Percentiles rank a stretch among this genome's conserved stretches.
phyloP scores from a whole-genome alignment of 2,113 vertebrate species.

The Istiophorus platypterus region DNA sequence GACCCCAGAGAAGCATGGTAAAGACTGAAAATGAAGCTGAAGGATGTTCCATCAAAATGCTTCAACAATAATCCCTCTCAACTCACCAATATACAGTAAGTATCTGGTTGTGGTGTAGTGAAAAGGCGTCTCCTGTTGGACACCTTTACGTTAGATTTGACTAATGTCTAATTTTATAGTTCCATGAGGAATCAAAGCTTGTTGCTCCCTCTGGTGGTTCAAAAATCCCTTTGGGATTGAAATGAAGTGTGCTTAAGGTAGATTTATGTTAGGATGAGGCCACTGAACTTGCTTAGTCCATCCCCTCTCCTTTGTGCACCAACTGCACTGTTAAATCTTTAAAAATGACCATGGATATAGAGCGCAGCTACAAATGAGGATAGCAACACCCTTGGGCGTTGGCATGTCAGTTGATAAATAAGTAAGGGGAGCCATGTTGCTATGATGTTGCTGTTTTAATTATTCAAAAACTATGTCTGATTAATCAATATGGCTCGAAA shows the following conservation, averaged over 20 bases:
- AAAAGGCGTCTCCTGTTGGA: slow-evolving; percentile 18
- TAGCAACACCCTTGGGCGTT: background rate
- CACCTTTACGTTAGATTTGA: slow-evolving; percentile 28
- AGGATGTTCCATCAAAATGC: background rate
- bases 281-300: background rate
- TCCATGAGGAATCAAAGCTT: slow-evolving; percentile 52
- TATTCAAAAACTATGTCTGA: background rate
- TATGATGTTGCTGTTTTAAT: background rate
- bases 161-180: slow-evolving; percentile 31
- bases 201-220: slow-evolving; percentile 70
- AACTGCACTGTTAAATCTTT: slow-evolving; percentile 13
- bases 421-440: background rate
- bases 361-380: slow-evolving; percentile 8
- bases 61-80: background rate
- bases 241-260: slow-evolving; percentile 16
- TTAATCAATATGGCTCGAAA: background rate
- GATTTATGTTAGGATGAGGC: slow-evolving; percentile 1
- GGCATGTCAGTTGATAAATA: background rate
- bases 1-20: slow-evolving; percentile 2
- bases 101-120: background rate
- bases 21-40: slow-evolving; percentile 14
- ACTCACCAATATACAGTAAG: background rate
- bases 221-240: slow-evolving; percentile 40
- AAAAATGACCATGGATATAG: slow-evolving; percentile 3
- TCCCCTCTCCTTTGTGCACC: background rate